phyloP scores from a whole-genome alignment of 2,888 invertebrate genomes.

The Tenodera sinensis region DNA sequence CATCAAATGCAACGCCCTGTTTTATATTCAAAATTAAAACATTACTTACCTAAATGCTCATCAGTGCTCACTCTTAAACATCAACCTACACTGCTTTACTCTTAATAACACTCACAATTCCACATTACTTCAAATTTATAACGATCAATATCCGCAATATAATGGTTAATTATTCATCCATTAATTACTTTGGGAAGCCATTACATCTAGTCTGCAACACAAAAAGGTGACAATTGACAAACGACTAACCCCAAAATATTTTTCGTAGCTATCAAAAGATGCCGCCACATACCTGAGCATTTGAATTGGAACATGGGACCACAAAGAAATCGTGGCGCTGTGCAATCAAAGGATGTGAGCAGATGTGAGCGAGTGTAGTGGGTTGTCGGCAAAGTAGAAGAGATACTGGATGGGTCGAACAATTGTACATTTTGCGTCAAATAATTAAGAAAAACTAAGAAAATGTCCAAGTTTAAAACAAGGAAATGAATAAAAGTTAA shows the following conservation, averaged over 20 bases:
- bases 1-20: not conserved
- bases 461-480: too few relatives aligned
- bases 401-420: not conserved
- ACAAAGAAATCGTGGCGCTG: not conserved
- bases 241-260: slow-evolving; percentile 15
- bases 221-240: slow-evolving; percentile 18
- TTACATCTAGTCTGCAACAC: slow-evolving; percentile 20
- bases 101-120: slow-evolving; percentile 1
- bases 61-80: not conserved
- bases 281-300: slow-evolving; percentile 10
- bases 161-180: slow-evolving; percentile 21
- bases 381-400: not conserved
- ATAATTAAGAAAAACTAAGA: not conserved
- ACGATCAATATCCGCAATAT: slow-evolving; percentile 18
- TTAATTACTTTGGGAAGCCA: slow-evolving; percentile 23
- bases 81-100: not conserved
- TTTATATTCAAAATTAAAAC: slow-evolving; percentile 5
- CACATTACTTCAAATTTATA: slow-evolving; percentile 14
- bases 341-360: not conserved
- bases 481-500: not conserved
- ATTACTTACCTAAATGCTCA: not conserved
- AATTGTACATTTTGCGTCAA: not conserved
- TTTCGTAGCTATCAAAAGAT: slow-evolving; percentile 17
- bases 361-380: not conserved
- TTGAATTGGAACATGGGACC: not conserved